These are phyloP conservation scores for Hiodon alosoides DNA, from an alignment of 2,113 vertebrate genomes.

Conservation along the genomic window DNA sequence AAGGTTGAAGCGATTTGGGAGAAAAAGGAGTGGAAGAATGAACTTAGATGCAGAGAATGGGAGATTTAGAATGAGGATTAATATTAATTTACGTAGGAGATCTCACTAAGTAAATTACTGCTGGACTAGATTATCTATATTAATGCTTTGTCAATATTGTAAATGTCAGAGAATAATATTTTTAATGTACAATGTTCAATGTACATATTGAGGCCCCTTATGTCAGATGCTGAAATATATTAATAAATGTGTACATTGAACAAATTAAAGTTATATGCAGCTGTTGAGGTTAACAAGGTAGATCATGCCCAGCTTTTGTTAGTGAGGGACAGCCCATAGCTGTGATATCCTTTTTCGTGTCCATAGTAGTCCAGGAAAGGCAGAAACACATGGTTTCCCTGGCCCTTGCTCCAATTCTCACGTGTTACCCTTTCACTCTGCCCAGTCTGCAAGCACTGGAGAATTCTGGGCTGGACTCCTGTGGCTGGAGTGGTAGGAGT, in stretches of 20 bases:
- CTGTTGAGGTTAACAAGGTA: background rate
- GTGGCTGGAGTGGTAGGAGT: background rate
- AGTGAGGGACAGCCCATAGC: background rate
- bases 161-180: background rate
- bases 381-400: background rate
- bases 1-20: background rate
- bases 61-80: slow-evolving; percentile 7
- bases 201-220: no score
- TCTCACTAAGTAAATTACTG: slow-evolving; percentile 6
- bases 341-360: background rate
- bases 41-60: background rate
- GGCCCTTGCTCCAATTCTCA: slow-evolving; percentile 12
- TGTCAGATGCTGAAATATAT: background rate
- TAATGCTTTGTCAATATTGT: background rate
- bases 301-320: background rate
- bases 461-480: background rate
- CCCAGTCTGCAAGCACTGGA: background rate
- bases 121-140: slow-evolving; percentile 3
- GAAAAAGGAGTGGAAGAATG: background rate
- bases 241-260: background rate
- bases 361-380: background rate
- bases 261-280: background rate
- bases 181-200: background rate
- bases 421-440: background rate
- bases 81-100: slow-evolving; percentile 1